Conservation (phyloP, 2,888 invertebrate species). For the Caenorhabditis zanzibari region DNA sequence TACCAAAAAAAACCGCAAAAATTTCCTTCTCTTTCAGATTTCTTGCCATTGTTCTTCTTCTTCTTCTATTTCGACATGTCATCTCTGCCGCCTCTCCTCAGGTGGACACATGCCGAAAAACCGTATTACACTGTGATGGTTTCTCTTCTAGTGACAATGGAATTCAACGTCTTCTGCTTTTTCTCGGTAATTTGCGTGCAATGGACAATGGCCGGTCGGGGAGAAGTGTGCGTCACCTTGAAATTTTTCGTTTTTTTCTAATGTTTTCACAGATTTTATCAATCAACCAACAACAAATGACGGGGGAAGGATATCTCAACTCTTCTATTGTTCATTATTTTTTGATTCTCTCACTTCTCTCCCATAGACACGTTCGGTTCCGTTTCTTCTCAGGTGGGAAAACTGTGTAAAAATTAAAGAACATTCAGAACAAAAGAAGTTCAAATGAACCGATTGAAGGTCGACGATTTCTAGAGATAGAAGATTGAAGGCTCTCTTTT, state of each 20-base stretch:
- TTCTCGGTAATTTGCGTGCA: conserved; percentile 55
- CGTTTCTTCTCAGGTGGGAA: background rate
- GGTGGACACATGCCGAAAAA: conserved; percentile 60
- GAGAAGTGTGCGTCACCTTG: conserved; percentile 42
- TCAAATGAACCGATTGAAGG: conserved; percentile 37
- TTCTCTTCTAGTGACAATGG: conserved; percentile 43
- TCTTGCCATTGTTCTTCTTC: conserved; percentile 36
- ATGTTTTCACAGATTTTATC: conserved; percentile 39
- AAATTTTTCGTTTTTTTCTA: conserved; percentile 2
- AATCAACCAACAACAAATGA: conserved; percentile 7
- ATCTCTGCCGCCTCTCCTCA: conserved; percentile 8
- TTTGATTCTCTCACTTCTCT: background rate
- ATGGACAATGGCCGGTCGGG: conserved; percentile 54
- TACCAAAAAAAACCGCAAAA: conserved; percentile 56
- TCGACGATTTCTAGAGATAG: conserved; percentile 12
- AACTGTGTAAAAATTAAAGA: conserved; percentile 34
- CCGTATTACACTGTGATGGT: conserved; percentile 46
- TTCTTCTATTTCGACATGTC: background rate
- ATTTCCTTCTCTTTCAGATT: conserved; percentile 9
- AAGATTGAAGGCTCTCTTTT: conserved; percentile 15
- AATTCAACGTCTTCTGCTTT: conserved; percentile 18
- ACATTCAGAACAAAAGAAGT: conserved; percentile 31
- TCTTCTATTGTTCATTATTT: conserved; percentile 3
- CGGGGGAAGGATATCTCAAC: background rate
- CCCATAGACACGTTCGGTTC: conserved; percentile 30